These are phyloP conservation scores for Pseudopodoces humilis DNA, from an alignment of 2,113 vertebrate genomes.

Conservation along the genomic window DNA sequence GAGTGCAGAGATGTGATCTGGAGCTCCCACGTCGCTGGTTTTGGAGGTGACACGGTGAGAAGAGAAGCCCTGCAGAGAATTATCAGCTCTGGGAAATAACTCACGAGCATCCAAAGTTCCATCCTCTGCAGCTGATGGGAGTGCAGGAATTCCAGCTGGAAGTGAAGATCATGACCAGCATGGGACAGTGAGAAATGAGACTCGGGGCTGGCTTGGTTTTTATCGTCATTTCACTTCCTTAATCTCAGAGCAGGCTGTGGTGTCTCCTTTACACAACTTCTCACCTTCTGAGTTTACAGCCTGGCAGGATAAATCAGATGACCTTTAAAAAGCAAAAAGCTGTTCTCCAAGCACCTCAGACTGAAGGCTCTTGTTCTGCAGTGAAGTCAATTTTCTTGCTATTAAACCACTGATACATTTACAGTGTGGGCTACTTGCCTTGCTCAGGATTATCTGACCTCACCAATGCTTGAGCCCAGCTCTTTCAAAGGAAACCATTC, in stretches of 20 bases:
- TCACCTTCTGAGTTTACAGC: background rate
- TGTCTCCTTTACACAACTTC: background rate
- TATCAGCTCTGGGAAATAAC: background rate
- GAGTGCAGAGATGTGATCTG: background rate
- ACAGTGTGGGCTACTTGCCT: background rate
- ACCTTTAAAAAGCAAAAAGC: constrained; percentile 21
- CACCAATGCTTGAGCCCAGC: background rate
- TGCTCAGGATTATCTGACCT: background rate
- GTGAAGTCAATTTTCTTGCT: constrained; percentile 17
- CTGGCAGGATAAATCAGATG: background rate
- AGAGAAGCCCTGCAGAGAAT: background rate
- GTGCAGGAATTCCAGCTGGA: background rate
- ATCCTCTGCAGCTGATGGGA: background rate
- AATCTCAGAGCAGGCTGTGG: background rate
- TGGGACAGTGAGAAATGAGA: background rate
- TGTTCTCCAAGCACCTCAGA: background rate
- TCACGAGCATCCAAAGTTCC: rapidly evolving
- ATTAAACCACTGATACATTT: constrained; percentile 10
- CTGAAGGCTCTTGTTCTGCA: background rate
- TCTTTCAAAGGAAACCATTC: background rate
- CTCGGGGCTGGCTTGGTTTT: background rate
- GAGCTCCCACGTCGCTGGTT: too few species aligned
- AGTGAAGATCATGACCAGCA: background rate
- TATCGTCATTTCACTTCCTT: background rate
- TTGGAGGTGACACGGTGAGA: background rate